Percentiles rank a stretch among this genome's conserved stretches.
phyloP scores from a whole-genome alignment of 2,113 vertebrate species.

The Pteronura brasiliensis region DNA sequence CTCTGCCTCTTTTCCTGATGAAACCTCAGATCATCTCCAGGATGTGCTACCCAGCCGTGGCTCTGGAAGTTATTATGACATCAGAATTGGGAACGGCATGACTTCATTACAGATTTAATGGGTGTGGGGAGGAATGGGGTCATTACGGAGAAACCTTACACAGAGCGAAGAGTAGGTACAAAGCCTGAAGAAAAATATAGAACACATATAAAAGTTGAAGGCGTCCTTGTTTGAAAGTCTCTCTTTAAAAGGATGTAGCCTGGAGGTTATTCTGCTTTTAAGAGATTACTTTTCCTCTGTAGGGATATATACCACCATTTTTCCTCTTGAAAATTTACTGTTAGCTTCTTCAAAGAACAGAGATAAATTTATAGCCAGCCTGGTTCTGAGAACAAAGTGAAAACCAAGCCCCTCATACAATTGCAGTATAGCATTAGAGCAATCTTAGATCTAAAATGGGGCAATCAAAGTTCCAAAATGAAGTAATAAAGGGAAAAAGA shows the following conservation, averaged over 20 bases:
- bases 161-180: slow-evolving; percentile 49
- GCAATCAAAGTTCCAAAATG: slow-evolving; percentile 75
- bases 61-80: slow-evolving; percentile 49
- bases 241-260: slow-evolving; percentile 67
- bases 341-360: slow-evolving; percentile 76
- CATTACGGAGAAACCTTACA: slow-evolving; percentile 27
- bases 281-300: slow-evolving; percentile 78
- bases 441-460: slow-evolving; percentile 74
- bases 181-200: slow-evolving; percentile 43
- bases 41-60: neutral
- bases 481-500: slow-evolving; percentile 75
- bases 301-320: slow-evolving; percentile 72
- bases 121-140: neutral
- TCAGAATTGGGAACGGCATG: slow-evolving; percentile 55
- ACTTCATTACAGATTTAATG: slow-evolving; percentile 74
- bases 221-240: slow-evolving; percentile 58
- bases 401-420: slow-evolving; percentile 76
- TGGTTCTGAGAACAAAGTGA: slow-evolving; percentile 81
- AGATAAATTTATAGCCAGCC: slow-evolving; percentile 78
- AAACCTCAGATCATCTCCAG: slow-evolving; percentile 7
- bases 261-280: slow-evolving; percentile 80
- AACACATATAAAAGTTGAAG: slow-evolving; percentile 57
- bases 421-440: slow-evolving; percentile 66
- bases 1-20: slow-evolving; percentile 32
- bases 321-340: slow-evolving; percentile 78